A percentile compares a stretch with the other conserved stretches of the same genome.
Evolutionary conservation across 1,140 invertebrate species (phyloP).

Genomic region (Solenopsis fugax): DNA sequence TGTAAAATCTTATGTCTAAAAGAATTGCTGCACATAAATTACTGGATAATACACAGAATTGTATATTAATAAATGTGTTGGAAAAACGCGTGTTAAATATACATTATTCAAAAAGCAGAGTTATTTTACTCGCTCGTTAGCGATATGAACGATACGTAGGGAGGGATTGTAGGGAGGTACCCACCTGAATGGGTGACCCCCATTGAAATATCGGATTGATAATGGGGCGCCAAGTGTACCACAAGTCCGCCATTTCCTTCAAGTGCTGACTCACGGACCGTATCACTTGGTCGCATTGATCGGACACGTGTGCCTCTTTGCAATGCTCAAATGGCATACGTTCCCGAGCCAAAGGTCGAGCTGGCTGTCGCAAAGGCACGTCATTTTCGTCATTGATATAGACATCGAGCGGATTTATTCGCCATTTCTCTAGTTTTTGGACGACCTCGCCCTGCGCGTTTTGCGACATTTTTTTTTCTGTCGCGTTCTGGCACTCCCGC

Average conservation of each 20-base stretch:
- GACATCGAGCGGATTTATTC: slow-evolving; percentile 64
- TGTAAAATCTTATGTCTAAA: slow-evolving; percentile 12
- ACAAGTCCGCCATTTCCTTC: slow-evolving; percentile 71
- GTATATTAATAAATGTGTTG: not conserved
- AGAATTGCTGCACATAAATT: not conserved
- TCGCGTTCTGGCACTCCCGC: slow-evolving; percentile 43
- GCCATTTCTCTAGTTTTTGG: slow-evolving; percentile 64
- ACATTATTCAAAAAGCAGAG: slow-evolving; percentile 10
- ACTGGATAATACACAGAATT: not conserved
- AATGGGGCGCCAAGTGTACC: slow-evolving; percentile 62
- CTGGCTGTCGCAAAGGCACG: slow-evolving; percentile 66
- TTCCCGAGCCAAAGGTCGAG: slow-evolving; percentile 41
- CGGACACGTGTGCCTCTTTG: slow-evolving; percentile 50
- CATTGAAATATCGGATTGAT: slow-evolving; percentile 72
- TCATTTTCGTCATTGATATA: slow-evolving; percentile 66
- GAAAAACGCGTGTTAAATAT: slow-evolving; percentile 13
- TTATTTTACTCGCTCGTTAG: slow-evolving; percentile 29
- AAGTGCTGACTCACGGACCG: slow-evolving; percentile 69
- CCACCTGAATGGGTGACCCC: slow-evolving; percentile 82
- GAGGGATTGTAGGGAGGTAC: slow-evolving; percentile 77
- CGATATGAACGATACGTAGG: slow-evolving; percentile 65
- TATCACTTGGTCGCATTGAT: slow-evolving; percentile 64
- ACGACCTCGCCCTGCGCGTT: slow-evolving; percentile 25
- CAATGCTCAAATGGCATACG: slow-evolving; percentile 60
- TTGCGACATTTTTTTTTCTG: slow-evolving; percentile 7